phyloP scores from a whole-genome alignment of 2,113 vertebrate species.

The Spea multiplicata region DNA sequence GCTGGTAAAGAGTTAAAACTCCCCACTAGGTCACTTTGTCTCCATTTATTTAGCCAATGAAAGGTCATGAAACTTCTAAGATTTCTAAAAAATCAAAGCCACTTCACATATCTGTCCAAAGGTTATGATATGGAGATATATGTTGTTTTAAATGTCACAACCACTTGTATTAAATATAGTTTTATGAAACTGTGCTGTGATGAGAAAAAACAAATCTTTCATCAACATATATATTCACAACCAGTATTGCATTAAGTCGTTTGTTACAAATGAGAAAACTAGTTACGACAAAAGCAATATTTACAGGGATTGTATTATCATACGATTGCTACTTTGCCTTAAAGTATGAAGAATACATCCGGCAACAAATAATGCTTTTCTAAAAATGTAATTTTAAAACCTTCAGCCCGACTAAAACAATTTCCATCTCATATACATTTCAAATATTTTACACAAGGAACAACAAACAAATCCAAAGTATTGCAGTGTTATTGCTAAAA shows the following conservation, averaged over 20 bases:
- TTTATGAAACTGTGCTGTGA: not conserved
- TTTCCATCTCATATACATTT: too few species aligned
- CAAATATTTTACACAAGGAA: too few species aligned
- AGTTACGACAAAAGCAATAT: too few species aligned
- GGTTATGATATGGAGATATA: constrained; percentile 2
- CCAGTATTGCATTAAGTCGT: not conserved
- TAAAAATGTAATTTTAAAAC: too few species aligned
- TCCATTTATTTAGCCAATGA: not conserved
- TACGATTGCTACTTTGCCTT: not conserved
- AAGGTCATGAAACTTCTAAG: not conserved
- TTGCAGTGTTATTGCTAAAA: too few species aligned
- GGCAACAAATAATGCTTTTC: too few species aligned
- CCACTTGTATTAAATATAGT: not conserved
- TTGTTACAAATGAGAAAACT: not conserved
- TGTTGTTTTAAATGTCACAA: constrained; percentile 12
- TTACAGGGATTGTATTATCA: not conserved
- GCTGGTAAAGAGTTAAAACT: not conserved
- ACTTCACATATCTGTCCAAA: not conserved
- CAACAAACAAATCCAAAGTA: too few species aligned
- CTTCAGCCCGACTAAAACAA: too few species aligned
- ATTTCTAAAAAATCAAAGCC: constrained; percentile 6
- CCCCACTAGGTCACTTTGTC: not conserved
- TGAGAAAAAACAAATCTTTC: not conserved
- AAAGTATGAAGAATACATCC: too few species aligned
- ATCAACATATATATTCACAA: not conserved